Conservation (phyloP, 2,888 invertebrate species). For the Drosophila histrio region DNA sequence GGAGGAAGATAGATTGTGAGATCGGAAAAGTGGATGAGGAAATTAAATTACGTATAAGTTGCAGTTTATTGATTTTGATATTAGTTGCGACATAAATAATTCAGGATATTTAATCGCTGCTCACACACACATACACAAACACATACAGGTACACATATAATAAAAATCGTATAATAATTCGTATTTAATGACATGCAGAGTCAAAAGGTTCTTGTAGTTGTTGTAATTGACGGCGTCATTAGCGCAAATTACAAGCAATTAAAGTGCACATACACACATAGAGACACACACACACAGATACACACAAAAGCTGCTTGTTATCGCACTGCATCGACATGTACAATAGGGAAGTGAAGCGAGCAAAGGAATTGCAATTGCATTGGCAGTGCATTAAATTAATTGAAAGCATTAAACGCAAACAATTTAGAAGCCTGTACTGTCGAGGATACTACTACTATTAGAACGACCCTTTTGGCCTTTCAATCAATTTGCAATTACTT, state of each 20-base stretch:
- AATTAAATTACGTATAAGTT: constrained; percentile 43
- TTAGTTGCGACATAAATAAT: constrained; percentile 27
- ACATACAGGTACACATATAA: neutral
- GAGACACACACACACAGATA: constrained; percentile 14
- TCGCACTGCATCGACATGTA: constrained; percentile 2
- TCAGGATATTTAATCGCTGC: constrained; percentile 13
- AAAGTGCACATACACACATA: constrained; percentile 54
- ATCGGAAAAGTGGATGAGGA: constrained; percentile 1
- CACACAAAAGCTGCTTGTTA: constrained; percentile 45
- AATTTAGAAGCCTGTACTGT: constrained; percentile 59
- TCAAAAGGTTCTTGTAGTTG: constrained; percentile 23
- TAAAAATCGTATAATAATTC: constrained; percentile 56
- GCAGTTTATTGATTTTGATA: constrained; percentile 52
- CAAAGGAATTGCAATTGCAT: constrained; percentile 32
- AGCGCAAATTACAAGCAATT: constrained; percentile 78
- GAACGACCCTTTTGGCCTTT: constrained; percentile 38
- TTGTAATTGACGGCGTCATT: constrained; percentile 67
- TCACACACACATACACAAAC: neutral
- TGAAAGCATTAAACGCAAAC: constrained; percentile 73
- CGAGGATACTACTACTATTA: neutral
- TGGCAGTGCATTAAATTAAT: constrained; percentile 73
- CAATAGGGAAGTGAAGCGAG: neutral
- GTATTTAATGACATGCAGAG: constrained; percentile 62
- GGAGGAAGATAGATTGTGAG: neutral
- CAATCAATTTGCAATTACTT: constrained; percentile 82